These are phyloP conservation scores for Pimpla rufipes DNA, from an alignment of 2,888 invertebrate species.

Conservation along the genomic window DNA sequence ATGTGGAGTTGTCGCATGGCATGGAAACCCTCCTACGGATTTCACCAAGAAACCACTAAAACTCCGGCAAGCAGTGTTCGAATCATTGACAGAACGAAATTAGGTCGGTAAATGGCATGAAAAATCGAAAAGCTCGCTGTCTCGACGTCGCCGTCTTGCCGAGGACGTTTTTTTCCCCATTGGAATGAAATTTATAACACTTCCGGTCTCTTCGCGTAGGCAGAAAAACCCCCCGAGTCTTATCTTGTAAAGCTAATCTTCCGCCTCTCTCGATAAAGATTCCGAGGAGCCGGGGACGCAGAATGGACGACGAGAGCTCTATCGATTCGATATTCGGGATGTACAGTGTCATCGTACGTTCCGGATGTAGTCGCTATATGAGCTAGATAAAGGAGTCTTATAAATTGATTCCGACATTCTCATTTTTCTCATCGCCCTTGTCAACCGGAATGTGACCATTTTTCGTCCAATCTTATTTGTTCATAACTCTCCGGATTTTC, in stretches of 20 bases:
- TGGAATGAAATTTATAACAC: conserved; percentile 34
- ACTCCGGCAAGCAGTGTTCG: conserved; percentile 6
- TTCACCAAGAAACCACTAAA: conserved; percentile 13
- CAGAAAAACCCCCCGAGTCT: conserved; percentile 33
- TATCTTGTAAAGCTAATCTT: conserved; percentile 27
- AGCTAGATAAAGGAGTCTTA: background rate
- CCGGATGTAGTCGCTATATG: background rate
- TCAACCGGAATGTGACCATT: too few species aligned
- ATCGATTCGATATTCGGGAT: conserved; percentile 1
- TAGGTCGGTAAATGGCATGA: conserved; percentile 45
- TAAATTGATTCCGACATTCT: background rate
- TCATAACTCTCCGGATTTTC: too few species aligned
- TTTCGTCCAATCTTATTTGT: too few species aligned
- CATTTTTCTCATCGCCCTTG: background rate
- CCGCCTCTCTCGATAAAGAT: conserved; percentile 6
- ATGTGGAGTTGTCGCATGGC: background rate
- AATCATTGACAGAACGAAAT: conserved; percentile 44
- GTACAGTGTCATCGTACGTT: background rate
- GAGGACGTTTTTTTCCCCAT: conserved; percentile 26
- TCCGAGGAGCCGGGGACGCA: background rate
- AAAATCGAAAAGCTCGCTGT: conserved; percentile 32
- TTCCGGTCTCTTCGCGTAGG: conserved; percentile 1
- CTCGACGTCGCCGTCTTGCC: conserved; percentile 2
- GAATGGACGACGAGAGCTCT: background rate
- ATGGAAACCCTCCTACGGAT: conserved; percentile 9